These are phyloP conservation scores for Heliconius ethilla DNA, from an alignment of 2,888 invertebrate species.

Conservation along the genomic window DNA sequence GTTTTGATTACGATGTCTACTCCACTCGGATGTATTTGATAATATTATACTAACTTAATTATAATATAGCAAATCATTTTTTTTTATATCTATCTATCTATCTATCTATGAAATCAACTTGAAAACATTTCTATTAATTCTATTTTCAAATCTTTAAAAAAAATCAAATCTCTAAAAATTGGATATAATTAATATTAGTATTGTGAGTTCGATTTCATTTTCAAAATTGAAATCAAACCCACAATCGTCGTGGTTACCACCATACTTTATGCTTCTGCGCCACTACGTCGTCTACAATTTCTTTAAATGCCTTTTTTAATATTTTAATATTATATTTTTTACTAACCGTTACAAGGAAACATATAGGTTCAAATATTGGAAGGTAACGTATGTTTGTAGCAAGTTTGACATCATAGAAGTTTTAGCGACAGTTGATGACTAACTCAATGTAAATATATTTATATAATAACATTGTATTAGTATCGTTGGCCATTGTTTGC, in stretches of 20 bases:
- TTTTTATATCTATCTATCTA: neutral
- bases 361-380: neutral
- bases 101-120: too few relatives aligned
- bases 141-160: too few relatives aligned
- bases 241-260: too few relatives aligned
- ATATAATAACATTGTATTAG: constrained; percentile 39
- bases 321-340: neutral
- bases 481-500: constrained; percentile 44
- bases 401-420: neutral
- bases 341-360: neutral
- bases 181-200: too few relatives aligned
- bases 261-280: too few relatives aligned
- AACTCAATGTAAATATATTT: constrained; percentile 37
- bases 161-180: too few relatives aligned
- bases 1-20: constrained; percentile 70
- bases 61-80: neutral
- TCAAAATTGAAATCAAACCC: too few relatives aligned
- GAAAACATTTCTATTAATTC: too few relatives aligned
- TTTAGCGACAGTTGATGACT: constrained; percentile 30
- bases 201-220: too few relatives aligned
- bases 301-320: neutral
- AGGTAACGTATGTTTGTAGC: neutral
- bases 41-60: constrained; percentile 26
- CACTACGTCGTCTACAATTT: too few relatives aligned
- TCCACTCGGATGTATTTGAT: constrained; percentile 56